Evolutionary conservation across 2,113 vertebrate genomes (phyloP), one percentile per base, ranked within the genome.

Genomic region (Corythornis vintsioides): DNA sequence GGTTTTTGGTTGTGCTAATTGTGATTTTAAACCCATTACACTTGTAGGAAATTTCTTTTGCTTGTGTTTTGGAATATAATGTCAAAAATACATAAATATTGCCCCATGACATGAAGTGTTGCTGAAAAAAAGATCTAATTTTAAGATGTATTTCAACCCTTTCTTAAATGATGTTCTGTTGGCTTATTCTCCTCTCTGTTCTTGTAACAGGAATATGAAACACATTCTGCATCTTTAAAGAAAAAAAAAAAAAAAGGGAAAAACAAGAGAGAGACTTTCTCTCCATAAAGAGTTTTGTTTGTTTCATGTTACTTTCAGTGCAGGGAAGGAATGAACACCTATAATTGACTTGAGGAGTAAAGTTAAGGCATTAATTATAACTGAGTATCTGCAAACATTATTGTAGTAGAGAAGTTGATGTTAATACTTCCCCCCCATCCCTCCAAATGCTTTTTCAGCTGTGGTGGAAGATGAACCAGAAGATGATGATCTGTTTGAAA

Each of bases 401-500:
- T 9, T 60, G 16, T 57, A 42, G 7, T n/a, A 53, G 47, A 70
- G 19, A 77, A 84, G 3, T 78, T 8, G 84, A 71, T 75, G 10
- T 88, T 64, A 81, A 80, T 53, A 50, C 48, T 25, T 50, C 48
- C 47, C 15, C 15, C 22, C 57, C 61, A 25, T 15, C 26, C 15
- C 15, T 15, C 52, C 15, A n/a, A 26, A 57, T 92, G 86, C 38
- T 83, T 86, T 94, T 94, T 78, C 75, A 98, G 98, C 96, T 57
- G 78, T 92, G 7, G 81, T 96, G 70, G 98, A 99, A 67, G 98
- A 99, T 33, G 98, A 99, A 26, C 97, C 98, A 45, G 99, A 99
- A 95, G 99, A 99, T 64, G 99, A 99, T 28, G 99, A 99, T 83
- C 95, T 99, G n/a, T 99, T 99, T 97, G 99, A 99, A 96, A 98